These are phyloP conservation scores for Tympanuchus pallidicinctus DNA, from an alignment of 2,113 vertebrate genomes.

Conservation along the genomic window DNA sequence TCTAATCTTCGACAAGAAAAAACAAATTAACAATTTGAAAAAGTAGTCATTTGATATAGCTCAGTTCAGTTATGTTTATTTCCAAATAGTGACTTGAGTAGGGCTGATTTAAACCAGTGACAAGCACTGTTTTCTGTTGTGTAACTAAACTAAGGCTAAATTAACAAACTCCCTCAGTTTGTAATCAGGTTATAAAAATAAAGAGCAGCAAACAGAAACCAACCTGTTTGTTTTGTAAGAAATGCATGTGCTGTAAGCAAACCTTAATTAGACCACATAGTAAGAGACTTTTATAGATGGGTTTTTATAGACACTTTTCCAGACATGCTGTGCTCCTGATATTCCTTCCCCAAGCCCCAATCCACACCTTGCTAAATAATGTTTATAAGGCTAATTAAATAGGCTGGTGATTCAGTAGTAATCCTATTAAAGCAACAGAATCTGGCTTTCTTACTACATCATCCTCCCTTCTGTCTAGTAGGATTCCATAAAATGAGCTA, in stretches of 20 bases:
- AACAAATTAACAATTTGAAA: constrained; percentile 1
- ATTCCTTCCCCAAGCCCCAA: constrained; percentile 21
- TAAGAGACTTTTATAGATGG: constrained; percentile 56
- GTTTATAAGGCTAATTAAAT: constrained; percentile 62
- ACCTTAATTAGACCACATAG: constrained; percentile 68
- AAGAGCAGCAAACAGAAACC: constrained; percentile 59
- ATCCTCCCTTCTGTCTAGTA: constrained; percentile 7
- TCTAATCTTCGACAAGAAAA: background rate
- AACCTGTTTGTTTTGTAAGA: constrained; percentile 63
- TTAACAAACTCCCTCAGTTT: constrained; percentile 64
- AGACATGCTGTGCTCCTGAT: constrained; percentile 48
- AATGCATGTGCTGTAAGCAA: constrained; percentile 50
- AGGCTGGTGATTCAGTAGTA: constrained; percentile 56
- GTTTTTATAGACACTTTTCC: constrained; percentile 64
- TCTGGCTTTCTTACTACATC: background rate
- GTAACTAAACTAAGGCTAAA: constrained; percentile 38
- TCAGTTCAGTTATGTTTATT: constrained; percentile 51
- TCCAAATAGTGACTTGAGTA: constrained; percentile 17
- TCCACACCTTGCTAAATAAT: constrained; percentile 60
- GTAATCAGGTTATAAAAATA: constrained; percentile 76
- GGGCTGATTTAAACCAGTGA: constrained; percentile 35
- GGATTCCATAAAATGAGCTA: background rate
- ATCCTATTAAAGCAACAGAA: constrained; percentile 41
- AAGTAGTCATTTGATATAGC: constrained; percentile 46
- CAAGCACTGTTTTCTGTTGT: constrained; percentile 34